These are phyloP conservation scores for Protosalanx chinensis DNA, from an alignment of 2,797 vertebrate species.

Conservation along the genomic window DNA sequence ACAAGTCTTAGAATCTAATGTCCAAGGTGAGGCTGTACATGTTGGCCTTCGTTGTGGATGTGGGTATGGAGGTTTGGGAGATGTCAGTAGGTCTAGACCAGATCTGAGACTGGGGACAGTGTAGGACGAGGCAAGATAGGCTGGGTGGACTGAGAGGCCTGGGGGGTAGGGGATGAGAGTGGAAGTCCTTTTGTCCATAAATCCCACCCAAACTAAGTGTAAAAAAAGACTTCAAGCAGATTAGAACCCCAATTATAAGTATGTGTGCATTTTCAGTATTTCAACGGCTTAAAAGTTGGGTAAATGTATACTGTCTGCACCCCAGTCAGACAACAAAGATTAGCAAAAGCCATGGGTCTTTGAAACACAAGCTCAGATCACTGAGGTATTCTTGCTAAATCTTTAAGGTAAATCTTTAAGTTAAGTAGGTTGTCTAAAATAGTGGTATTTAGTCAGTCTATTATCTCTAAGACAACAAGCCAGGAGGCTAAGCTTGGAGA, in stretches of 20 bases:
- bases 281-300: not conserved
- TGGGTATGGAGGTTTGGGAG: not conserved
- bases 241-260: not conserved
- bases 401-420: constrained; percentile 4
- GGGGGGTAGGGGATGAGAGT: constrained; percentile 4
- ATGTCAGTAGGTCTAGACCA: not conserved
- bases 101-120: not conserved
- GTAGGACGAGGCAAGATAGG: not conserved
- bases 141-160: not conserved
- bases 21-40: constrained; percentile 6
- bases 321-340: not conserved
- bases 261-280: not conserved
- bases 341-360: not conserved
- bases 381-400: not conserved
- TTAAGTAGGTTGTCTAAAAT: constrained; percentile 5
- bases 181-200: constrained; percentile 19
- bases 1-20: constrained; percentile 2
- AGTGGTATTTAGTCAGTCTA: not conserved
- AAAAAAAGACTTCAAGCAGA: constrained; percentile 16
- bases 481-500: constrained; percentile 18
- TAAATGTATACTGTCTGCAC: not conserved
- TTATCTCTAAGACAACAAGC: constrained; percentile 11
- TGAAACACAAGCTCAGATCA: not conserved
- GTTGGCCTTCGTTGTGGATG: not conserved
- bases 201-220: constrained; percentile 13